phyloP scores from a whole-genome alignment of 2,113 vertebrate species.

The Candoia aspera region DNA sequence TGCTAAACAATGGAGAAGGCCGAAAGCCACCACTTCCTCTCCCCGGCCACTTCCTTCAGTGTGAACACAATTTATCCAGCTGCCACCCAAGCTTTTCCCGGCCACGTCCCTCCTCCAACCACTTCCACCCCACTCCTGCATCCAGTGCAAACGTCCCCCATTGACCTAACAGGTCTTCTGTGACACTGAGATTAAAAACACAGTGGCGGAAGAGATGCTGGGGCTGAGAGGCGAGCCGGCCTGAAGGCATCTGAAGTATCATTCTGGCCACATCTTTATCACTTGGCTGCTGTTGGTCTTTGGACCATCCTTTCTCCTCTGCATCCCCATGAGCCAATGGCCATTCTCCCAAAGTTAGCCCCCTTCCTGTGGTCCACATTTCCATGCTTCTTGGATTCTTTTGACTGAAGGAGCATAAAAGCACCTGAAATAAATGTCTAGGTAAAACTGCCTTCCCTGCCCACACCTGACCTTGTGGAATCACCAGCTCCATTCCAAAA shows the following conservation, averaged over 20 bases:
- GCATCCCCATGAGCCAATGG: not conserved
- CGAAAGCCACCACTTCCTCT: not conserved
- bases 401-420: not conserved
- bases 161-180: not conserved
- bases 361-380: not conserved
- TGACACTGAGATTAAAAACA: not conserved
- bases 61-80: not conserved
- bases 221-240: too few species aligned
- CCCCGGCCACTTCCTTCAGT: not conserved
- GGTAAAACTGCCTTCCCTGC: not conserved
- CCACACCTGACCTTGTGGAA: too few species aligned
- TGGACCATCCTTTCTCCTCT: not conserved
- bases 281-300: not conserved
- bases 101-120: not conserved
- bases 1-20: constrained; percentile 8
- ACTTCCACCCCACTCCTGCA: not conserved
- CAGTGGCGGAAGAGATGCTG: too few species aligned
- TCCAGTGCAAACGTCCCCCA: not conserved
- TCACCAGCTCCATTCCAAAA: not conserved
- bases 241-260: not conserved
- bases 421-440: not conserved
- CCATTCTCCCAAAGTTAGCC: not conserved
- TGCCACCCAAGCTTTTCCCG: not conserved
- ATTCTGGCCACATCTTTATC: not conserved
- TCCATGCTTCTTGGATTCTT: not conserved